Percentiles rank a stretch among this genome's conserved stretches.
Conservation (phyloP, 2,113 vertebrate genomes). For the Elephas maximus region DNA sequence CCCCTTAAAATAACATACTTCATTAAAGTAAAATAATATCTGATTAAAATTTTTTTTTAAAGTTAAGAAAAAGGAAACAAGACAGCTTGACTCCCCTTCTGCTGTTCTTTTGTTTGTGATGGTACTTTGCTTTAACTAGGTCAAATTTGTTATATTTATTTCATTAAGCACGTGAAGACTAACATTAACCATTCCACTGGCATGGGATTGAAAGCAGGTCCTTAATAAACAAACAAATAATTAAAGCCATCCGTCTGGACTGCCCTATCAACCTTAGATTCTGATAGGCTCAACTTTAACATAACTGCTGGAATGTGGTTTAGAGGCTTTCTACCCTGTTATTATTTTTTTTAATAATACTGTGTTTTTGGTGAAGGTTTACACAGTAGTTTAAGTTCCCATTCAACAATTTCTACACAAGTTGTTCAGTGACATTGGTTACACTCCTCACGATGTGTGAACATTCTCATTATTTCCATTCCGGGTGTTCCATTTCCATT, state of each 20-base stretch:
- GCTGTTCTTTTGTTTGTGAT: constrained; percentile 48
- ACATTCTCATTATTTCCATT: no score
- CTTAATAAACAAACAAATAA: not conserved
- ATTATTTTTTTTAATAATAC: no score
- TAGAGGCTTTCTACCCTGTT: not conserved
- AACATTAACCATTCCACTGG: not conserved
- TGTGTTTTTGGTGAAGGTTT: no score
- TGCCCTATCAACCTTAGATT: not conserved
- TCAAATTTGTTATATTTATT: constrained; percentile 2
- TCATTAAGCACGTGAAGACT: not conserved
- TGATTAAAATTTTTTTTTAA: not conserved
- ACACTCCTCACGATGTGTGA: no score
- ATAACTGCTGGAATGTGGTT: not conserved
- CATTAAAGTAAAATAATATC: constrained; percentile 7
- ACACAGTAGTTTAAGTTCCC: no score
- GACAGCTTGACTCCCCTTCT: not conserved
- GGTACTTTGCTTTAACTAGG: not conserved
- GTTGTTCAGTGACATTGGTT: no score
- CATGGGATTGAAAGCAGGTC: not conserved
- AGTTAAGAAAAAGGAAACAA: not conserved
- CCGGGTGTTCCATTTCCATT: no score
- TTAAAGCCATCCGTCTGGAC: not conserved
- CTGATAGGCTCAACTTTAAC: not conserved
- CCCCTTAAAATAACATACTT: constrained; percentile 28
- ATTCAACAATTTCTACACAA: no score